Percentiles rank a stretch among this genome's conserved stretches.
These are phyloP conservation scores for Orbicella faveolata DNA, from an alignment of 64 coral and sea anemone genomes.

Conservation along the genomic window DNA sequence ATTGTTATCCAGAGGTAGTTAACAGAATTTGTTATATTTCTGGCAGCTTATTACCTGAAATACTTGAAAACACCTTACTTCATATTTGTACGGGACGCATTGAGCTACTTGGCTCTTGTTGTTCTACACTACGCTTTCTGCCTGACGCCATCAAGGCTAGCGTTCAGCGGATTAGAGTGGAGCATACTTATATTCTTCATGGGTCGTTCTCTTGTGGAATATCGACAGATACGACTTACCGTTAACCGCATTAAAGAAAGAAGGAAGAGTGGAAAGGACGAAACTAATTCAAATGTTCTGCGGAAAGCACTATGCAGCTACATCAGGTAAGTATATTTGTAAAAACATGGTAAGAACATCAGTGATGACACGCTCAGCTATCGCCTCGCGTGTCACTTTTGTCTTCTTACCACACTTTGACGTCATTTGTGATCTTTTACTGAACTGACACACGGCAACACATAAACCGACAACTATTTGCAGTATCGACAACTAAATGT, in stretches of 20 bases:
- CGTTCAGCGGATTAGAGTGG: constrained; percentile 6
- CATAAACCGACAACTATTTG: no score
- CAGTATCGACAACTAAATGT: no score
- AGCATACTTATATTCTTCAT: constrained; percentile 10
- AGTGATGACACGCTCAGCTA: no score
- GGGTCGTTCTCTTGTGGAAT: neutral
- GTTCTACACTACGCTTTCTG: neutral
- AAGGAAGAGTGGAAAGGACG: neutral
- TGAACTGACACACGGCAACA: no score
- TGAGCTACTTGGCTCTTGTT: neutral
- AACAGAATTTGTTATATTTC: neutral
- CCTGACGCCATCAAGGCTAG: neutral
- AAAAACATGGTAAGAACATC: no score
- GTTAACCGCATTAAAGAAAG: neutral
- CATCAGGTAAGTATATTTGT: no score
- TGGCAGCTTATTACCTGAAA: neutral
- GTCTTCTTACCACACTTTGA: no score
- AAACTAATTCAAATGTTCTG: neutral
- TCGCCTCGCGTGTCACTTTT: no score
- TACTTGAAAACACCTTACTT: neutral
- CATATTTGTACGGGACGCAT: neutral
- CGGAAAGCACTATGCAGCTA: no score
- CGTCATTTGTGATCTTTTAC: no score
- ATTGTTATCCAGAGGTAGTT: neutral
- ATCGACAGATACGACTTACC: neutral